phyloP scores from a whole-genome alignment of 2,113 vertebrate species.

The Arothron firmamentum region DNA sequence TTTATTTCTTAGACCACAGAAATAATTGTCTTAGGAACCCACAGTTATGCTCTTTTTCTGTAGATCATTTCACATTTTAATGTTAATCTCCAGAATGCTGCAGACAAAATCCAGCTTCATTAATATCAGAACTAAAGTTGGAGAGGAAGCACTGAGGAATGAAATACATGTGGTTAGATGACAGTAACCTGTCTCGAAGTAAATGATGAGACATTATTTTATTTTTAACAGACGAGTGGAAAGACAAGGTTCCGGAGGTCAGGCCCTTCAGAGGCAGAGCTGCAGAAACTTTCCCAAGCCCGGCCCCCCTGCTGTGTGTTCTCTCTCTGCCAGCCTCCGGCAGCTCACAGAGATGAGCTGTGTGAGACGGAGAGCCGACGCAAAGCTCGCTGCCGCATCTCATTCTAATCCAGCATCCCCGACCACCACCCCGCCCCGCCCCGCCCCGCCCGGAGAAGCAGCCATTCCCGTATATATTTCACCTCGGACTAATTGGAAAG shows the following conservation, averaged over 20 bases:
- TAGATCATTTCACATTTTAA: neutral
- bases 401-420: conserved; percentile 45
- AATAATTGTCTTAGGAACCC: conserved; percentile 14
- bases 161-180: no score
- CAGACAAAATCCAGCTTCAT: no score
- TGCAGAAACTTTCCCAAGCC: conserved; percentile 48
- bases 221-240: no score
- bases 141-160: no score
- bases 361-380: conserved; percentile 34
- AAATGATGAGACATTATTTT: no score
- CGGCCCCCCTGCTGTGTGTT: conserved; percentile 45
- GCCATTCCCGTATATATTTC: conserved; percentile 41
- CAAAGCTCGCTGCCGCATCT: conserved; percentile 50
- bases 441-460: conserved; percentile 10
- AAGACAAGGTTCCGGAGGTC: conserved; percentile 21
- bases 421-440: neutral
- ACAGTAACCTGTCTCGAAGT: no score
- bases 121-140: no score
- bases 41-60: neutral
- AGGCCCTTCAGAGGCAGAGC: conserved; percentile 40
- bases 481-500: conserved; percentile 55
- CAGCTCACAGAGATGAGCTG: conserved; percentile 56
- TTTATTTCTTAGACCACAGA: conserved; percentile 35
- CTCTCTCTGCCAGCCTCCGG: conserved; percentile 52
- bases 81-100: no score